Evolutionary conservation across 1,140 invertebrate genomes (phyloP), one percentile per base, ranked within the genome.

Genomic region (Copidosoma floridanum): DNA sequence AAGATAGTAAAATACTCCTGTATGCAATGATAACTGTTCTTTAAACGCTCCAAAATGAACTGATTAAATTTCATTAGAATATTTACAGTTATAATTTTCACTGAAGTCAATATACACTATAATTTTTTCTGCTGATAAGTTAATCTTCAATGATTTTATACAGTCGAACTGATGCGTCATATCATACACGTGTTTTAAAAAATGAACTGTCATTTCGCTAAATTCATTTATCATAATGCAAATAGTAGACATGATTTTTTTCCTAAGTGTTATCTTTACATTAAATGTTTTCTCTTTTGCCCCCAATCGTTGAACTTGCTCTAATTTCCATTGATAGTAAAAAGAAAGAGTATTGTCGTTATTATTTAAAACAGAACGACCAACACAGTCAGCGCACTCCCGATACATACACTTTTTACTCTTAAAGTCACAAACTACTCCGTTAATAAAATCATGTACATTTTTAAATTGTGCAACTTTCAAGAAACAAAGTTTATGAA

Each of bases 51-150:
- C 66, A 58, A 75, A 76, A 54, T 71, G 68, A 23, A 65, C 60
- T 23, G 63, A 56, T 61, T 77, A 71, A 24, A 75, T 68, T 69
- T 75, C 71, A 29, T 59, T 60, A 40, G 61, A 57, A 60, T 74
- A 72, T 58, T 76, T 75, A 38, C 64, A 70, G 11, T 48, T 57
- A 54, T 71, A 74, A 57, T 77, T 77, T 62, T 75, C 68, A 11
- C 66, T 65, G 55, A 77, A 77, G 63, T 75, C 72, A 38, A 72
- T 64, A 44, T 71, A 68, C 7, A 77, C 65, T 40, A 71, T 50
- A 26, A 68, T 44, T 57, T 71, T 61, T 37, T 68, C 51, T 54
- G 60, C 59, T 47, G 47, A 58, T 55, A 74, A 65, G 44, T 71
- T 73, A 37, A 69, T 56, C 64, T 71, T 73, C 11, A 67, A 40